These are phyloP conservation scores for Enteromius mattozi DNA, from an alignment of 2,797 vertebrate genomes.

Conservation along the genomic window DNA sequence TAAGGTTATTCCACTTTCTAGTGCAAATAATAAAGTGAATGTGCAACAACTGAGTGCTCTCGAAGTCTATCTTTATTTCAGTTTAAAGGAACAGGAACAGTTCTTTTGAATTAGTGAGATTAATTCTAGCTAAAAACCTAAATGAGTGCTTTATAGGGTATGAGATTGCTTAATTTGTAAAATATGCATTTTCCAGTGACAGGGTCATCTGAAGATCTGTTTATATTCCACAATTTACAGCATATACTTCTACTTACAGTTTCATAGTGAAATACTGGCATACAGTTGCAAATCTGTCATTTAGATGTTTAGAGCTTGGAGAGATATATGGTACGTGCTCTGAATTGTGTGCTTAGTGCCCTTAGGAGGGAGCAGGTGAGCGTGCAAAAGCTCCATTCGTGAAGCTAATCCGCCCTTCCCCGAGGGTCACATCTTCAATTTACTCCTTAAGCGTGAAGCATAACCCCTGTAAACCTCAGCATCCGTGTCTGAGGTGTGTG, in stretches of 20 bases:
- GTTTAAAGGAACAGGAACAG: not conserved
- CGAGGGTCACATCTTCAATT: constrained; percentile 32
- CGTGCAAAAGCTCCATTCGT: constrained; percentile 30
- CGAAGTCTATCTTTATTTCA: not conserved
- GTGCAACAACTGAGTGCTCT: not conserved
- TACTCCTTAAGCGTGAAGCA: constrained; percentile 21
- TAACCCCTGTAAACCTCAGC: constrained; percentile 14
- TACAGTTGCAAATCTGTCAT: constrained; percentile 4
- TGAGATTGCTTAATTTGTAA: not conserved
- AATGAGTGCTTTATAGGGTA: not conserved
- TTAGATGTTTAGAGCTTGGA: not conserved
- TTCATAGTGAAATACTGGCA: not conserved
- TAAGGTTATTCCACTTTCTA: not conserved
- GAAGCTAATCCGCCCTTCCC: constrained; percentile 34
- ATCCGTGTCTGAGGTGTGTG: constrained; percentile 7
- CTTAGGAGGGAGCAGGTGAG: constrained; percentile 37
- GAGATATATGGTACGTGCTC: not conserved
- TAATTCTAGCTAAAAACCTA: not conserved
- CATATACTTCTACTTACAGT: not conserved
- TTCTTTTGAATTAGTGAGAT: not conserved
- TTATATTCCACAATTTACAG: not conserved
- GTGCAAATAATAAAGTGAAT: not conserved
- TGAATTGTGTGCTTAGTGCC: constrained; percentile 19
- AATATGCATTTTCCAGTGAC: not conserved
- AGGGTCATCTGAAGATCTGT: not conserved